Percentiles rank a stretch among this genome's conserved stretches.
These are phyloP conservation scores for Melanotaenia boesemani DNA, from an alignment of 2,797 vertebrate genomes.

Conservation along the genomic window DNA sequence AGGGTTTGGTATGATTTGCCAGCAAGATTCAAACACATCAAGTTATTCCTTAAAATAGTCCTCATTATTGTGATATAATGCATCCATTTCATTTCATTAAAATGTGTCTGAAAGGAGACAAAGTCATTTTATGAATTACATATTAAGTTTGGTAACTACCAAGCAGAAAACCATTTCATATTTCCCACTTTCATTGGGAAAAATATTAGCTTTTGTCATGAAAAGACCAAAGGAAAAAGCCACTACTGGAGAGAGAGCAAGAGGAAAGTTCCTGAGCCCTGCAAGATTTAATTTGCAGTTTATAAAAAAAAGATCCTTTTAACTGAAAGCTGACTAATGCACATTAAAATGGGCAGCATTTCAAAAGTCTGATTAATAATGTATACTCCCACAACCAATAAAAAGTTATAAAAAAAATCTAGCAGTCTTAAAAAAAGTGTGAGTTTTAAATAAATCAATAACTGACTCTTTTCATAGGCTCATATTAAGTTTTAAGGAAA, in stretches of 20 bases:
- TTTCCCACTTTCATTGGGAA: not conserved
- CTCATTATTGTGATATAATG: not conserved
- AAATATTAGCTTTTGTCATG: not conserved
- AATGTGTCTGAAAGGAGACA: not conserved
- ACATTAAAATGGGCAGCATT: constrained; percentile 40
- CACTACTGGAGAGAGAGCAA: not conserved
- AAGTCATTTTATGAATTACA: not conserved
- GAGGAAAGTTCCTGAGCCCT: not conserved
- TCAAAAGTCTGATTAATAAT: constrained; percentile 60
- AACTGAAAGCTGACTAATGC: constrained; percentile 45
- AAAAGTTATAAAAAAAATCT: not conserved
- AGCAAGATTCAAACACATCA: not conserved
- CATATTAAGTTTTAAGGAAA: constrained; percentile 3
- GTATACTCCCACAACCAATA: constrained; percentile 26
- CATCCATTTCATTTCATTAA: not conserved
- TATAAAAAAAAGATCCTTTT: not conserved
- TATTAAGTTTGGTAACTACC: not conserved
- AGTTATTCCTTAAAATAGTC: not conserved
- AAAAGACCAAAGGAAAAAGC: constrained; percentile 4
- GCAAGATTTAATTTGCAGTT: not conserved
- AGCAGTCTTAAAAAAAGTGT: constrained; percentile 16
- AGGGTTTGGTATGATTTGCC: not conserved
- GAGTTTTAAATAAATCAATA: constrained; percentile 61
- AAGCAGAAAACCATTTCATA: not conserved
- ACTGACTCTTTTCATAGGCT: constrained; percentile 23